A percentile compares a stretch with the other conserved stretches of the same genome.
These are phyloP conservation scores for Linhomoeus sp. DNA, from an alignment of 2,888 invertebrate genomes.

Conservation along the genomic window DNA sequence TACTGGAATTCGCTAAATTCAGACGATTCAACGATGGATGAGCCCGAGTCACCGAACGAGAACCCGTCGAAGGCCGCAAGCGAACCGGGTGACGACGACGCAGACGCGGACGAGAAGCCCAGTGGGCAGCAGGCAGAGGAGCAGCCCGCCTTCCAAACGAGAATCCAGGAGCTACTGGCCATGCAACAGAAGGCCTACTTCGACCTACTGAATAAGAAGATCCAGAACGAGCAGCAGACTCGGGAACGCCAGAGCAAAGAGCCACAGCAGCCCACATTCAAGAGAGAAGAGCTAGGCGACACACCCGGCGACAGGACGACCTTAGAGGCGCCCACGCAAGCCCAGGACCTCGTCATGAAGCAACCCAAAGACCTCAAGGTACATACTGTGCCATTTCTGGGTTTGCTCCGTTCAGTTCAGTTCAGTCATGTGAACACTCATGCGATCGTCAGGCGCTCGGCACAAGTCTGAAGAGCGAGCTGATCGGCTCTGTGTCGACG, in stretches of 20 bases:
- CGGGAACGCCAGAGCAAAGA: slow-evolving; percentile 13
- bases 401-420: no score
- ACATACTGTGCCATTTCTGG: no score
- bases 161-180: slow-evolving; percentile 64
- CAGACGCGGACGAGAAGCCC: not conserved
- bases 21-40: no score
- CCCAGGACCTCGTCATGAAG: slow-evolving; percentile 1
- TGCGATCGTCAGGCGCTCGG: slow-evolving; percentile 54
- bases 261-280: not conserved
- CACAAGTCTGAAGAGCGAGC: slow-evolving; percentile 72
- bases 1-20: no score
- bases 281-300: not conserved
- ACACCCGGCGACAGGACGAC: not conserved
- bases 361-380: slow-evolving; percentile 1
- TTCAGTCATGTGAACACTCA: no score
- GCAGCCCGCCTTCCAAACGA: not conserved
- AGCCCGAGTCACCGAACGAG: no score
- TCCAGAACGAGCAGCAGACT: slow-evolving; percentile 42
- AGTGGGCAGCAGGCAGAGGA: not conserved
- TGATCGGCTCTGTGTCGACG: slow-evolving; percentile 58
- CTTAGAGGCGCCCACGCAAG: not conserved
- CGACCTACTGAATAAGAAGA: slow-evolving; percentile 36
- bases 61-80: no score
- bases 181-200: slow-evolving; percentile 73
- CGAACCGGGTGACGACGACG: slow-evolving; percentile 44